Percentiles rank a stretch among this genome's conserved stretches.
Conservation (phyloP, 1,140 invertebrate species). For the Cepaea nemoralis region DNA sequence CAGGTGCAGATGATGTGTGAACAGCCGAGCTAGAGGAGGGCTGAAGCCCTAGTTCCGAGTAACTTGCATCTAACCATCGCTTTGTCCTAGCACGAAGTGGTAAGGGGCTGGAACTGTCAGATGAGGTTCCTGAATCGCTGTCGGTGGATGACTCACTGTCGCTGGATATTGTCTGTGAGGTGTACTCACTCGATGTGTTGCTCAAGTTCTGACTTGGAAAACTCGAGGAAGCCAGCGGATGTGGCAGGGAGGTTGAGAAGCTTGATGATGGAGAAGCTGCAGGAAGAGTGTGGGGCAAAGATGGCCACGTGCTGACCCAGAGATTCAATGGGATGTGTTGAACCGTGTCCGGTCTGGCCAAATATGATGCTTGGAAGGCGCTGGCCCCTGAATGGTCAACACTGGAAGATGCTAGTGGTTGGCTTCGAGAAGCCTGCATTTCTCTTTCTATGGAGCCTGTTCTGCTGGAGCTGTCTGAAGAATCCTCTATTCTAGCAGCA, state of each 20-base stretch:
- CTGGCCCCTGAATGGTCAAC: conserved; percentile 1
- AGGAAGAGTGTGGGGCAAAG: conserved; percentile 18
- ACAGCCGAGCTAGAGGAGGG: background rate
- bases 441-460: conserved; percentile 6
- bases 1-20: background rate
- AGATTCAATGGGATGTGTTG: conserved; percentile 38
- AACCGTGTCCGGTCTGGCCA: conserved; percentile 23
- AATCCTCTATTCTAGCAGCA: background rate
- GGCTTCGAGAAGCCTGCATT: background rate
- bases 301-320: conserved; percentile 38
- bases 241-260: background rate
- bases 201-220: background rate
- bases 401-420: background rate
- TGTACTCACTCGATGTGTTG: background rate
- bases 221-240: background rate
- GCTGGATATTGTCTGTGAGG: conserved; percentile 20
- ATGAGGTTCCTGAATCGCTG: conserved; percentile 9
- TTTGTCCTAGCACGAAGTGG: background rate
- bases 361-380: conserved; percentile 10
- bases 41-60: background rate
- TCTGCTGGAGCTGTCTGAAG: background rate
- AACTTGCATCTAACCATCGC: conserved; percentile 37
- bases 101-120: background rate
- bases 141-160: conserved; percentile 35
- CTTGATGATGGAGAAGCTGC: background rate